Evolutionary conservation across 1,140 invertebrate genomes (phyloP).

Genomic region (Calliopsis andreniformis): DNA sequence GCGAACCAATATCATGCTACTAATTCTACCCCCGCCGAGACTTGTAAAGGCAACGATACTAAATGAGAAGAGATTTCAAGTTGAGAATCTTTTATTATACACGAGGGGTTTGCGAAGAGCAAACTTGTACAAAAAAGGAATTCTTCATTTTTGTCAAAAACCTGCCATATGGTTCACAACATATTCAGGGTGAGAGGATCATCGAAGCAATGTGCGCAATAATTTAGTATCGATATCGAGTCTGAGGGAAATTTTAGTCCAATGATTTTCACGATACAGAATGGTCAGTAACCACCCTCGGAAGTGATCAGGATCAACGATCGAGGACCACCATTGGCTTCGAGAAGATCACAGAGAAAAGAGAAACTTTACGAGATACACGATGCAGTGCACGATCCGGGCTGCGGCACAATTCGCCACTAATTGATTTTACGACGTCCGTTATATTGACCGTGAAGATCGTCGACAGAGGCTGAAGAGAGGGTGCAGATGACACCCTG

Average conservation of each 20-base stretch:
- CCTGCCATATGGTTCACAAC: no score
- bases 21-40: conserved; percentile 13
- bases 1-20: conserved; percentile 18
- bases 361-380: conserved; percentile 24
- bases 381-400: conserved; percentile 41
- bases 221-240: not conserved
- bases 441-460: conserved; percentile 75
- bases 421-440: conserved; percentile 75
- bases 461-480: conserved; percentile 48
- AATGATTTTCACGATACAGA: not conserved
- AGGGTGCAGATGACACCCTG: conserved; percentile 68
- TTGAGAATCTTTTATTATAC: no score
- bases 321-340: not conserved
- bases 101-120: no score
- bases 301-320: not conserved
- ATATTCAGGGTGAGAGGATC: not conserved
- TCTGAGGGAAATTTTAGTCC: not conserved
- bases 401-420: conserved; percentile 71
- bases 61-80: no score
- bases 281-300: not conserved
- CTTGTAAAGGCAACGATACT: not conserved
- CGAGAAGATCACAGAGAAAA: conserved; percentile 20
- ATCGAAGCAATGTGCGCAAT: not conserved
- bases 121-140: no score
- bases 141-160: no score